A percentile compares a stretch with the other conserved stretches of the same genome.
Conservation (phyloP, 2,797 vertebrate genomes). For the Zenarchopterus dispar region DNA sequence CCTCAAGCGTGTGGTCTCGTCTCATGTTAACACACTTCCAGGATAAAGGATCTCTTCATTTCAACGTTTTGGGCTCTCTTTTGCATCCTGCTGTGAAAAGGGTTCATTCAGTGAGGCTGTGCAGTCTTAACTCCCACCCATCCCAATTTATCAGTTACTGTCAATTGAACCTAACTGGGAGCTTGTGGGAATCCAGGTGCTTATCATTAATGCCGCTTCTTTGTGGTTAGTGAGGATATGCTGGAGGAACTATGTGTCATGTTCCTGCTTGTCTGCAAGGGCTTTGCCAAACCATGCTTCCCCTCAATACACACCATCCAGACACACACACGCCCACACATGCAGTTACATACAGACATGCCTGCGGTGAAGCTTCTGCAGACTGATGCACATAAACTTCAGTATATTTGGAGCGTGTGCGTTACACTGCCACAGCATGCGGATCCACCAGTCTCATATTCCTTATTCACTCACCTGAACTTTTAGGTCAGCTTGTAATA, state of each 20-base stretch:
- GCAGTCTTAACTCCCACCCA: conserved; percentile 58
- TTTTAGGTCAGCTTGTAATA: conserved; percentile 54
- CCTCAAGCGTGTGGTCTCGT: conserved; percentile 73
- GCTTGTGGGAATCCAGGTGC: conserved; percentile 82
- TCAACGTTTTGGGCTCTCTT: conserved; percentile 47
- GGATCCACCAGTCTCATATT: conserved; percentile 15
- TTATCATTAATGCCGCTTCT: conserved; percentile 78
- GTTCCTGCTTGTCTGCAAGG: conserved; percentile 64
- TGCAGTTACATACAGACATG: conserved; percentile 46
- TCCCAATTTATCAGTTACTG: conserved; percentile 79
- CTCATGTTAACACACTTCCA: conserved; percentile 75
- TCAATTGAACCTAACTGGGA: conserved; percentile 77
- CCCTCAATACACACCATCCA: conserved; percentile 46
- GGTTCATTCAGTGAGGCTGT: conserved; percentile 70
- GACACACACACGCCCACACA: conserved; percentile 62
- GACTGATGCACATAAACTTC: conserved; percentile 23
- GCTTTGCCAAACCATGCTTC: conserved; percentile 50
- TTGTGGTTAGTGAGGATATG: conserved; percentile 69
- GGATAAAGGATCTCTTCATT: conserved; percentile 80
- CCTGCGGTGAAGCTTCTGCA: conserved; percentile 41
- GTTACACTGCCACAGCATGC: conserved; percentile 14
- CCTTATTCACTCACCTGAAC: conserved; percentile 31
- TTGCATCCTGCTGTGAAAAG: conserved; percentile 74
- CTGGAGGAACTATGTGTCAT: conserved; percentile 71
- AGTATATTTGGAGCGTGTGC: conserved; percentile 24